phyloP scores from a whole-genome alignment of 2,797 vertebrate species.

The Oreortyx pictus region DNA sequence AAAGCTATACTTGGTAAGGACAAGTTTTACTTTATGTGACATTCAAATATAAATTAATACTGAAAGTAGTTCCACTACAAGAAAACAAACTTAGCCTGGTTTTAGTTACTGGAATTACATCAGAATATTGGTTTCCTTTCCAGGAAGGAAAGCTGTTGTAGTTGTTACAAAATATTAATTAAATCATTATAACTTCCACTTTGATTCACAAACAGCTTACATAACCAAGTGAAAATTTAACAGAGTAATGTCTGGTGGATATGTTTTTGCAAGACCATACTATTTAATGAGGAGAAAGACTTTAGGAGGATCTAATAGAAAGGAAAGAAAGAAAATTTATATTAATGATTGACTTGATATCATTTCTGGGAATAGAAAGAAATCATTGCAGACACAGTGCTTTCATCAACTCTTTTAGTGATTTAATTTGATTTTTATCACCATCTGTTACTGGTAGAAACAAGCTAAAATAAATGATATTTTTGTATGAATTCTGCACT shows the following conservation, averaged over 20 bases:
- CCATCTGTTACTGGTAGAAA: not conserved
- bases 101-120: constrained; percentile 29
- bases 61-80: not conserved
- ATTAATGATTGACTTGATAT: not conserved
- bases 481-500: not conserved
- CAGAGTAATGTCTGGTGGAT: not conserved
- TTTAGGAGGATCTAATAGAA: not conserved
- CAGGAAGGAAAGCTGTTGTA: not conserved
- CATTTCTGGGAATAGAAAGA: not conserved
- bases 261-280: not conserved
- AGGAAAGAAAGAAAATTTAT: not conserved
- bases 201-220: constrained; percentile 31
- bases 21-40: not conserved
- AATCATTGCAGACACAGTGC: not conserved
- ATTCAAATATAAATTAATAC: not conserved
- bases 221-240: not conserved
- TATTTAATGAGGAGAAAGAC: not conserved
- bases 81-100: not conserved
- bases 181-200: not conserved
- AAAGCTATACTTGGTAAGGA: not conserved
- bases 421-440: not conserved
- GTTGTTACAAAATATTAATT: not conserved
- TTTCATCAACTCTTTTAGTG: not conserved
- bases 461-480: not conserved
- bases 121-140: constrained; percentile 2